Percentiles rank a stretch among this genome's conserved stretches.
Evolutionary conservation across 2,113 vertebrate species (phyloP).

Genomic region (Gallinago undulata): DNA sequence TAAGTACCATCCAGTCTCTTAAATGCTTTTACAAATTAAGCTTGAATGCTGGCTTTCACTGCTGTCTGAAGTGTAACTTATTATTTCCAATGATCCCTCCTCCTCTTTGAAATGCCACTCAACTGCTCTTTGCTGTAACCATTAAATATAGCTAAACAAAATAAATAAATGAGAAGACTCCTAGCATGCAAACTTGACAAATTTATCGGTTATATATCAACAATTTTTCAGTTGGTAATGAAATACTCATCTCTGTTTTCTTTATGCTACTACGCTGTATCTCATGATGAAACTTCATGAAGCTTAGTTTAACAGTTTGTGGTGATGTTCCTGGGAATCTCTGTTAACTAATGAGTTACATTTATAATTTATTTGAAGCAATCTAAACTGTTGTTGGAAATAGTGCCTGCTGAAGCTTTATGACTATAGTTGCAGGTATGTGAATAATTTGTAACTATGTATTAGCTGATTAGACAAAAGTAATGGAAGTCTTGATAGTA

Average conservation of each 20-base stretch:
- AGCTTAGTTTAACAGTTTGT: constrained; percentile 6
- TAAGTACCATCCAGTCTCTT: neutral
- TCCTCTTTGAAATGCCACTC: constrained; percentile 52
- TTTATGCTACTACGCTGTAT: neutral
- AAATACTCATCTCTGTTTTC: neutral
- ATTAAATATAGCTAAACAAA: constrained; percentile 22
- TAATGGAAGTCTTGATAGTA: neutral
- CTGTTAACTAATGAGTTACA: neutral
- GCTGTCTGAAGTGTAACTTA: neutral
- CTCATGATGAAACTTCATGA: neutral
- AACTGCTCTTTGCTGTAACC: neutral
- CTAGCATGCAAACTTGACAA: neutral
- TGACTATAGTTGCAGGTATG: neutral
- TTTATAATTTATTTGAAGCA: constrained; percentile 35
- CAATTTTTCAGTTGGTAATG: neutral
- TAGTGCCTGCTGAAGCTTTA: neutral
- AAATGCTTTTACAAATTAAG: constrained; percentile 29
- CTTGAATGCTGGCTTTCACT: neutral
- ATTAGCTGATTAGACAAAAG: neutral
- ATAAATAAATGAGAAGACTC: constrained; percentile 6
- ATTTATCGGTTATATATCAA: neutral
- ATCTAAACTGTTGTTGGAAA: neutral
- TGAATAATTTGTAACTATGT: constrained; percentile 12
- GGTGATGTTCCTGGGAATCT: neutral
- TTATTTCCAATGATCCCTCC: constrained; percentile 10